Percentiles rank a stretch among this genome's conserved stretches.
Conservation (phyloP, 2,113 vertebrate species). For the Probosciger aterrimus region DNA sequence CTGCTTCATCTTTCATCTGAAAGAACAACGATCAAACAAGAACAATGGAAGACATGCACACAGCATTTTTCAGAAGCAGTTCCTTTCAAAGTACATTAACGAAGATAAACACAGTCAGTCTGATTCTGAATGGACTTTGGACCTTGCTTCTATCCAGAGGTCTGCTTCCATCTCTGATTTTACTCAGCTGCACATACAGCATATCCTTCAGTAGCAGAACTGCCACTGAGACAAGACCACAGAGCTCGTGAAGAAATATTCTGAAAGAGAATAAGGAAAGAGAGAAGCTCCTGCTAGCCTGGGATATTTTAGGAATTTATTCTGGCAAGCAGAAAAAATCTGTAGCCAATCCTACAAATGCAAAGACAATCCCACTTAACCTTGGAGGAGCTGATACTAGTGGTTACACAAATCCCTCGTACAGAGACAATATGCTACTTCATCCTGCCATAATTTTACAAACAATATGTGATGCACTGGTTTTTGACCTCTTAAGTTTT, state of each 20-base stretch:
- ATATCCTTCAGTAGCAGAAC: neutral
- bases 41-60: fast-evolving
- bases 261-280: neutral
- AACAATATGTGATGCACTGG: neutral
- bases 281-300: neutral
- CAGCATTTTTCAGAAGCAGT: neutral
- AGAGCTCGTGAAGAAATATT: neutral
- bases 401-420: neutral
- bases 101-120: neutral
- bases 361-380: neutral
- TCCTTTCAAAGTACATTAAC: neutral
- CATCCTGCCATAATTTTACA: neutral
- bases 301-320: neutral
- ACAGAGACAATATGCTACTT: neutral
- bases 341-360: neutral
- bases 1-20: neutral
- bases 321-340: neutral
- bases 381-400: neutral
- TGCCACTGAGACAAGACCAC: neutral
- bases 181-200: neutral
- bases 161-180: neutral
- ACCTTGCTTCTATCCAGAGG: neutral
- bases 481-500: neutral
- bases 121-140: neutral
- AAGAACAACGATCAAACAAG: neutral